Conservation (phyloP, 2,797 vertebrate species). For the Dromococcyx pavoninus region DNA sequence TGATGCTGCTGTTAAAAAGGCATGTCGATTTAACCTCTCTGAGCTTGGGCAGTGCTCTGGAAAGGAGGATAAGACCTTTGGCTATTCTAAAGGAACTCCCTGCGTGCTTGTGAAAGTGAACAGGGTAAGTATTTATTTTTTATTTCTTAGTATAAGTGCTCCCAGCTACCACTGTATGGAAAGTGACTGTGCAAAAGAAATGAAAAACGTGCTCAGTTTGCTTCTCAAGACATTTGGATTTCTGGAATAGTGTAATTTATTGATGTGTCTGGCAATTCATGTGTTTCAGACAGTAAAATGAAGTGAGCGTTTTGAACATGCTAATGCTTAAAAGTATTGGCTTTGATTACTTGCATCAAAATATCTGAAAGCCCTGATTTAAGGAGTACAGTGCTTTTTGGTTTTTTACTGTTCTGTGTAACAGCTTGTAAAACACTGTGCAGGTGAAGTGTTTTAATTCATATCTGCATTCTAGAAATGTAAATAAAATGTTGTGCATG, state of each 20-base stretch:
- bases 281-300: not conserved
- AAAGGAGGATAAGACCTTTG: constrained; percentile 80
- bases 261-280: not conserved
- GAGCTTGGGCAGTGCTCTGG: constrained; percentile 84
- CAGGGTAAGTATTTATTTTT: constrained; percentile 81
- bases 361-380: not conserved
- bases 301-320: not conserved
- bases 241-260: not conserved
- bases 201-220: not conserved
- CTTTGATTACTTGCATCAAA: not conserved
- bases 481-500: not conserved
- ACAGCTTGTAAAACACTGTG: not conserved
- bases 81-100: constrained; percentile 84
- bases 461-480: not conserved
- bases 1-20: constrained; percentile 72
- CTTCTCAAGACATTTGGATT: not conserved
- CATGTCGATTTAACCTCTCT: constrained; percentile 85
- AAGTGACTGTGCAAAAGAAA: not conserved
- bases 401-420: not conserved
- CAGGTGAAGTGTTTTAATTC: not conserved
- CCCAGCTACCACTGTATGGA: not conserved
- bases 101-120: constrained; percentile 94
- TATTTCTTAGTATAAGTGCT: not conserved
- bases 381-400: not conserved
- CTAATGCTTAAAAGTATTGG: not conserved